Evolutionary conservation across 2,888 invertebrate genomes (phyloP).

Genomic region (Apamea monoglypha): DNA sequence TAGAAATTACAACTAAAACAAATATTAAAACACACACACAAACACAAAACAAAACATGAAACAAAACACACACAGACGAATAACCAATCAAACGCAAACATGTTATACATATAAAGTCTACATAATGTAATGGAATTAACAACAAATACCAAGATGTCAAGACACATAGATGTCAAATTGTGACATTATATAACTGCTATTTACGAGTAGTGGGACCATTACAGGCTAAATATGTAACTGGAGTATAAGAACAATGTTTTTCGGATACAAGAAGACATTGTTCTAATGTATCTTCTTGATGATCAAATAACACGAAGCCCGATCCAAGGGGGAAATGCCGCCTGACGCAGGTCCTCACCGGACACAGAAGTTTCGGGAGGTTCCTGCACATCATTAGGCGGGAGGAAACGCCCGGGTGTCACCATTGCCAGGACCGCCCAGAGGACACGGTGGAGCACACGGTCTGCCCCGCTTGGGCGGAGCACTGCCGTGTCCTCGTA

Average conservation of each 20-base stretch:
- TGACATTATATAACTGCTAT: background rate
- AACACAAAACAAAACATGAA: no score
- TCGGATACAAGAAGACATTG: background rate
- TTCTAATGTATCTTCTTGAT: background rate
- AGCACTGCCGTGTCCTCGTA: no score
- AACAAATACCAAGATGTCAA: background rate
- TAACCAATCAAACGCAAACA: no score
- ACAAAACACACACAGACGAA: no score
- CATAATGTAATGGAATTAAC: background rate
- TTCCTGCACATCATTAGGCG: no score
- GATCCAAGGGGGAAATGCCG: background rate
- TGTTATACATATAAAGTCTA: background rate
- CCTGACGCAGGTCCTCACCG: no score
- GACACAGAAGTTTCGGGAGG: no score
- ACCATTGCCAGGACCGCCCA: no score
- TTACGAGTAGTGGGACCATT: background rate
- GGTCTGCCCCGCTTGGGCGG: no score
- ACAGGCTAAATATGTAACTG: background rate
- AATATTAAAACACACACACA: background rate
- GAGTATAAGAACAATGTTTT: background rate
- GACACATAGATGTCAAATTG: background rate
- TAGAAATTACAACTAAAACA: background rate
- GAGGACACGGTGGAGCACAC: no score
- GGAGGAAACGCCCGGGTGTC: no score
- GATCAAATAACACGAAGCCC: background rate